Percentiles rank a stretch among this genome's conserved stretches.
Conservation (phyloP, 2,888 invertebrate species). For the Venustoraphidia nigricollis region DNA sequence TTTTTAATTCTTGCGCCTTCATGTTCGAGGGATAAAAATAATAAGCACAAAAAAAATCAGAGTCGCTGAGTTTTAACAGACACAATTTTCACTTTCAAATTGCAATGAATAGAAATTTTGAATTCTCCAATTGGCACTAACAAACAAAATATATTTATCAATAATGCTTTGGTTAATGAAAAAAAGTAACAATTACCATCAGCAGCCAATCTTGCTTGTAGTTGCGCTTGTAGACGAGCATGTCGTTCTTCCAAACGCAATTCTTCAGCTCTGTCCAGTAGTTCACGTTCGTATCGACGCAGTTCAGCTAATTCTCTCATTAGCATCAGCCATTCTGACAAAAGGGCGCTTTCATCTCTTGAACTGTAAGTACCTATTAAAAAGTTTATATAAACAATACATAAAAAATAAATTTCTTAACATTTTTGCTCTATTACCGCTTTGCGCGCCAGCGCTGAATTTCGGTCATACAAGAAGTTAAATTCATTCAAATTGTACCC, state of each 20-base stretch:
- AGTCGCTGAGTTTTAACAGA: no score
- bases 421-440: no score
- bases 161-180: background rate
- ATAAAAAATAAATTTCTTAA: background rate
- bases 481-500: no score
- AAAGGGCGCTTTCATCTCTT: constrained; percentile 43
- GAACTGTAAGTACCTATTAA: constrained; percentile 11
- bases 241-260: constrained; percentile 71
- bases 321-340: constrained; percentile 58
- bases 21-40: no score
- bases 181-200: constrained; percentile 31
- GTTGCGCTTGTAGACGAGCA: constrained; percentile 58
- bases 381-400: background rate
- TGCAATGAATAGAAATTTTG: no score
- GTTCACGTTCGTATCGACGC: constrained; percentile 57
- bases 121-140: no score
- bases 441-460: no score
- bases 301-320: constrained; percentile 55
- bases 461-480: no score
- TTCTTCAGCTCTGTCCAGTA: constrained; percentile 63
- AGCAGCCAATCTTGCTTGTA: constrained; percentile 46
- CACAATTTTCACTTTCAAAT: no score
- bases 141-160: background rate
- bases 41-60: no score
- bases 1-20: no score